These are phyloP conservation scores for Erebia epiphron DNA, from an alignment of 2,888 invertebrate genomes.

Conservation along the genomic window DNA sequence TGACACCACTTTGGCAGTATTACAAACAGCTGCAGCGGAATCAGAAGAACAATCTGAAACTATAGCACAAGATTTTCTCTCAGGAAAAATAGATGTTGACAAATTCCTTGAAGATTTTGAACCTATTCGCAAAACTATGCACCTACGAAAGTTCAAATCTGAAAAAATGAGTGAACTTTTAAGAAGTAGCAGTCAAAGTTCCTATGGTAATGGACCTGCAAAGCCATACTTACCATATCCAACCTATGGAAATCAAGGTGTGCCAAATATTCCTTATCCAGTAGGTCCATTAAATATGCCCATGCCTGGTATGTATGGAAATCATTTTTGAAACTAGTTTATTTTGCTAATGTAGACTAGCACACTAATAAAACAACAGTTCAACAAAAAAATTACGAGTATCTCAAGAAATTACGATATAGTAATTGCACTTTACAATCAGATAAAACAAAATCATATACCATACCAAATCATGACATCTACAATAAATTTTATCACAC, in stretches of 20 bases:
- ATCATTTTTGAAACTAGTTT: slow-evolving; percentile 62
- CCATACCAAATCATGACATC: too few species aligned
- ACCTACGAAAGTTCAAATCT: slow-evolving; percentile 92
- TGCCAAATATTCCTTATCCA: slow-evolving; percentile 87
- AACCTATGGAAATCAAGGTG: slow-evolving; percentile 73
- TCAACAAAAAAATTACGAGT: slow-evolving; percentile 9
- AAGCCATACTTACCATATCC: slow-evolving; percentile 76
- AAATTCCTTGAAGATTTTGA: slow-evolving; percentile 94
- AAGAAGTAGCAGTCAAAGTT: slow-evolving; percentile 61
- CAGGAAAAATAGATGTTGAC: slow-evolving; percentile 88
- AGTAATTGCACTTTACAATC: background rate
- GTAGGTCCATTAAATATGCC: slow-evolving; percentile 90
- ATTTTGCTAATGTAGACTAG: background rate
- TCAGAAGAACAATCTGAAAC: slow-evolving; percentile 96
- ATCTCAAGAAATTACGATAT: background rate
- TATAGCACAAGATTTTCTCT: slow-evolving; percentile 90
- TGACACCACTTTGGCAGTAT: slow-evolving; percentile 93
- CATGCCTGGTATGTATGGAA: slow-evolving; percentile 85
- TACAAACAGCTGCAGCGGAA: slow-evolving; percentile 96
- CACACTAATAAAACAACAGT: background rate
- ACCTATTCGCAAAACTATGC: slow-evolving; percentile 83
- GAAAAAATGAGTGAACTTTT: slow-evolving; percentile 95
- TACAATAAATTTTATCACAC: too few species aligned
- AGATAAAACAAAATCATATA: too few species aligned
- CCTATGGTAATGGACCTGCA: slow-evolving; percentile 66